Conservation (phyloP, 2,113 vertebrate genomes). For the Salminus brasiliensis region DNA sequence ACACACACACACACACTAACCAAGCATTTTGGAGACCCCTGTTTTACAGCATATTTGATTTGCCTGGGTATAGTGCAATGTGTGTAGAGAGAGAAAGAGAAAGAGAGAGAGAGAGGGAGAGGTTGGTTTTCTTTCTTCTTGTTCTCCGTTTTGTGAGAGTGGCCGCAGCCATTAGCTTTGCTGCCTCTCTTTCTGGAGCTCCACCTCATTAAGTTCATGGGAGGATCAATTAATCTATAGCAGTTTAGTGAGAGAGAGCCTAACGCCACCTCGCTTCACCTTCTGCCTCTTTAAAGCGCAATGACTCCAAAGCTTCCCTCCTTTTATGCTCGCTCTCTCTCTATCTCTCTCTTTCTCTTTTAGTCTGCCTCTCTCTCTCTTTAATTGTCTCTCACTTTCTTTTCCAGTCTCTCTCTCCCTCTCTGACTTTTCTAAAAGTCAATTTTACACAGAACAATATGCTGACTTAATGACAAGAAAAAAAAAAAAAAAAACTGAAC, state of each 20-base stretch:
- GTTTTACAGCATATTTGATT: neutral
- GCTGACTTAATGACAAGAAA: neutral
- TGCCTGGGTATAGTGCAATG: neutral
- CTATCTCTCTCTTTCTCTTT: conserved; percentile 36
- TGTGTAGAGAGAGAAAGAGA: neutral
- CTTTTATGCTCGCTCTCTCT: conserved; percentile 53
- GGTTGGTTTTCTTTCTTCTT: neutral
- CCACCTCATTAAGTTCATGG: conserved; percentile 75
- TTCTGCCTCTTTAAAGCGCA: conserved; percentile 38
- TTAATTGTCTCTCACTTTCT: conserved; percentile 45
- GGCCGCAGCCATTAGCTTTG: conserved; percentile 65
- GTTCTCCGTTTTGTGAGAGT: conserved; percentile 13
- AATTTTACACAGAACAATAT: neutral
- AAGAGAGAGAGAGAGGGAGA: neutral
- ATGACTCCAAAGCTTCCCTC: conserved; percentile 14
- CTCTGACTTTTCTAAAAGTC: neutral
- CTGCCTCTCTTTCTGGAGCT: conserved; percentile 66
- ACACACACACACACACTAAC: too few species aligned
- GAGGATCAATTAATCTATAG: conserved; percentile 76
- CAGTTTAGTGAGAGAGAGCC: conserved; percentile 71
- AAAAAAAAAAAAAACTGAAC: neutral
- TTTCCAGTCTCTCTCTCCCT: neutral
- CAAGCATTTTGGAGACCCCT: too few species aligned
- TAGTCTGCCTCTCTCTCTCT: neutral
- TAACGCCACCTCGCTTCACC: conserved; percentile 56